phyloP scores from a whole-genome alignment of 2,797 vertebrate genomes.

The Tenualosa ilisha region DNA sequence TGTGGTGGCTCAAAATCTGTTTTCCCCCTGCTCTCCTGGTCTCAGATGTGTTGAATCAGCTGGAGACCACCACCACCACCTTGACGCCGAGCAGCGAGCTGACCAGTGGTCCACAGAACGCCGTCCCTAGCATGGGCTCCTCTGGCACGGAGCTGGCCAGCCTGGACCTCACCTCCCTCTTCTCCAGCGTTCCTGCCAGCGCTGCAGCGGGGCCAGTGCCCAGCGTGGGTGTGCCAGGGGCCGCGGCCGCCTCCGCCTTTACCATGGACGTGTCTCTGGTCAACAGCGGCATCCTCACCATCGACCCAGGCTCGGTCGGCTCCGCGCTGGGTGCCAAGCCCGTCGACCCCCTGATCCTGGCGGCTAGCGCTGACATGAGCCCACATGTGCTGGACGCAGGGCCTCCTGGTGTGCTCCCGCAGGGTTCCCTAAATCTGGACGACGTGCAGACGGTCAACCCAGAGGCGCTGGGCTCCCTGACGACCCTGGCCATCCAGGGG shows the following conservation, averaged over 20 bases:
- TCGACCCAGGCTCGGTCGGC: conserved; percentile 85
- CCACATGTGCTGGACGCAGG: conserved; percentile 81
- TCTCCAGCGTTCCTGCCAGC: conserved; percentile 79
- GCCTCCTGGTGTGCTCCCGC: conserved; percentile 82
- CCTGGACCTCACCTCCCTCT: conserved; percentile 89
- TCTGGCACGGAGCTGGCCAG: conserved; percentile 79
- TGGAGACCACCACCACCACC: conserved; percentile 83
- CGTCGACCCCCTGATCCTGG: conserved; percentile 87
- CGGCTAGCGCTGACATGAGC: conserved; percentile 76
- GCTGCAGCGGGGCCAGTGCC: conserved; percentile 59
- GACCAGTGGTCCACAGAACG: conserved; percentile 75
- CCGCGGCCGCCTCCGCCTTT: conserved; percentile 69
- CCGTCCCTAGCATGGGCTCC: conserved; percentile 52
- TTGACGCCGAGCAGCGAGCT: conserved; percentile 92
- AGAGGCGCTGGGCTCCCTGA: conserved; percentile 83
- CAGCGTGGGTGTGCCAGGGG: conserved; percentile 52
- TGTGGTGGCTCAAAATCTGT: neutral
- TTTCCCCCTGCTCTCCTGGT: conserved; percentile 30
- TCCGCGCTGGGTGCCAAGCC: conserved; percentile 78
- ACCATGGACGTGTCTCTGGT: conserved; percentile 85
- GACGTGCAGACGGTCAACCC: conserved; percentile 86
- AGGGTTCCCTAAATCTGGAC: conserved; percentile 84
- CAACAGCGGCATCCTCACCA: conserved; percentile 89
- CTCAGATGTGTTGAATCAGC: conserved; percentile 86
- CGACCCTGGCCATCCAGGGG: conserved; percentile 80